Evolutionary conservation across 2,888 invertebrate species (phyloP), one percentile per base, ranked within the genome.

Genomic region (Microctonus aethiopoides): DNA sequence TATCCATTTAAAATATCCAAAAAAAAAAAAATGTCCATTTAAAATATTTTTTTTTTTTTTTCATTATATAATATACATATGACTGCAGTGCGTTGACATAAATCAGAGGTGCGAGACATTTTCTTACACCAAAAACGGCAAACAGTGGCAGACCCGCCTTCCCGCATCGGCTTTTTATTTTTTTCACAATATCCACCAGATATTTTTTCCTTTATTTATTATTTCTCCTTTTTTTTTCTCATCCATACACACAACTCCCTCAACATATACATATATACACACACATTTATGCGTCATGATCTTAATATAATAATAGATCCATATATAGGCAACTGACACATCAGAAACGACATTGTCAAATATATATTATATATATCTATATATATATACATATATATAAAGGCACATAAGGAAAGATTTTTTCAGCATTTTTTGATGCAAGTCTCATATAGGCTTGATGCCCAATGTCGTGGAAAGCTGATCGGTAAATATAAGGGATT

Each of bases 401-500:
- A 63, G 65, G 73, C 61, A 70, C 32, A 54, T 16, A 63, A 51
- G 29, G 62, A 70, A 73, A 68, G 41, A 72, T 75, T 71, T 74
- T 56, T 71, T 63, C 56, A 72, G 67, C 60, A 69, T 73, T 68
- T 73, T 74, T 67, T 66, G 67, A 71, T 66, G 62, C 65, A 29
- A 57, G 62, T 46, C 60, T 64, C 36, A 70, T 61, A n/a, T n/a
- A 63, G 66, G 20, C 32, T 62, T 41, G 67, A 70, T 71, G 70
- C 70, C 36, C 71, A 71, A 68, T 71, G 87, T 83, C 78, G 83
- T 87, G 70, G 83, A 81, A 70, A 88, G 88, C 68, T 88, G 84
- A 80, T 88, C 52, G 54, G 65, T 70, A 70, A 63, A 68, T 70
- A 65, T 66, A 64, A 24, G 65, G 61, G 61, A 61, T 39, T 46